Conservation (phyloP, 53 echinoderm and acorn worm species). For the Astropecten irregularis region DNA sequence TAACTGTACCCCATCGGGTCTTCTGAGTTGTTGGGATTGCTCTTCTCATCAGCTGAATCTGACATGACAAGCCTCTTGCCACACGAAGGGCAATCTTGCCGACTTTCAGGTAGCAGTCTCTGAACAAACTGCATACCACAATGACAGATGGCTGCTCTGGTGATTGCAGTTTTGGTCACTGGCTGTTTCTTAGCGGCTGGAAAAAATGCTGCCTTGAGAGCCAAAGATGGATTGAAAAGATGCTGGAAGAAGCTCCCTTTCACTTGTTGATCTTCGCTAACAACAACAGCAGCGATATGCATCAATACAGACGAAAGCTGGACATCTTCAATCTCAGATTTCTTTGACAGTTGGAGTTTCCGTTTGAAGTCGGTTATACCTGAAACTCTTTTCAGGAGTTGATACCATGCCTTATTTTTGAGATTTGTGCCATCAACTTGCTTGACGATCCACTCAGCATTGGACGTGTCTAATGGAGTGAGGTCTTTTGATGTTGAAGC, state of each 20-base stretch:
- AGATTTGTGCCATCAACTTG: background rate
- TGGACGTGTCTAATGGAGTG: background rate
- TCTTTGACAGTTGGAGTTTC: conserved; percentile 33
- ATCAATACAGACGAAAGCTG: conserved; percentile 38
- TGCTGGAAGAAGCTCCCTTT: background rate
- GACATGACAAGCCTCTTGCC: background rate
- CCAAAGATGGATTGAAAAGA: background rate
- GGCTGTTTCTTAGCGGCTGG: background rate
- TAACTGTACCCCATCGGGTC: background rate
- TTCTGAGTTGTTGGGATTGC: too few relatives aligned
- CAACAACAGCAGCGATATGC: too few relatives aligned
- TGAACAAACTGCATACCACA: background rate
- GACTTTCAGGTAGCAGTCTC: background rate
- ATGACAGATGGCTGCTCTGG: background rate
- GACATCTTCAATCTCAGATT: conserved; percentile 4
- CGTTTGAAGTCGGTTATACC: conserved; percentile 47
- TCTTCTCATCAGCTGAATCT: background rate
- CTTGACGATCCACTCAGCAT: conserved; percentile 27
- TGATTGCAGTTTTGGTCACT: background rate
- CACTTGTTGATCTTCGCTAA: too few relatives aligned
- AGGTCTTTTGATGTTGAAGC: conserved; percentile 1
- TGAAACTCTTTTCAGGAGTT: conserved; percentile 13
- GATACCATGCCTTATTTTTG: background rate
- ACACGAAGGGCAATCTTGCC: background rate
- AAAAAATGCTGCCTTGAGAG: background rate